A percentile compares a stretch with the other conserved stretches of the same genome.
phyloP scores from a whole-genome alignment of 2,888 invertebrate genomes.

The Meiosimyza decipiens region DNA sequence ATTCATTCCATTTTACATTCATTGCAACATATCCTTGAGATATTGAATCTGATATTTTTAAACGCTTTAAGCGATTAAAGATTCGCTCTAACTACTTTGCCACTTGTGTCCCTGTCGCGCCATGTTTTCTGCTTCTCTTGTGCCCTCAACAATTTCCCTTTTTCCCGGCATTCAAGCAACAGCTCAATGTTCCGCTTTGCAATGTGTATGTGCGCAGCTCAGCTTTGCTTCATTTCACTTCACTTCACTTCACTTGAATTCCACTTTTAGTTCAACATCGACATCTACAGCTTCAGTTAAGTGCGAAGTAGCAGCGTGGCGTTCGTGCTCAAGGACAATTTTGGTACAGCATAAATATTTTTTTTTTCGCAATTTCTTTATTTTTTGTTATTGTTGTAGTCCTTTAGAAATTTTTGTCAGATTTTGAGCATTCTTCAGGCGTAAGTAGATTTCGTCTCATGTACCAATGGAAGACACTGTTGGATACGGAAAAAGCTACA shows the following conservation, averaged over 20 bases:
- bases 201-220: no score
- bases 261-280: neutral
- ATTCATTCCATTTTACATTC: neutral
- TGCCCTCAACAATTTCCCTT: no score
- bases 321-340: constrained; percentile 34
- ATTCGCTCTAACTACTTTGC: constrained; percentile 11
- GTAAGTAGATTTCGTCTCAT: constrained; percentile 21
- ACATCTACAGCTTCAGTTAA: constrained; percentile 10
- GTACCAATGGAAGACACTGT: constrained; percentile 18
- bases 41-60: constrained; percentile 32
- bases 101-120: neutral
- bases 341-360: constrained; percentile 13
- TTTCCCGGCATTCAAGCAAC: no score
- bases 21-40: constrained; percentile 29
- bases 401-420: constrained; percentile 1
- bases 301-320: constrained; percentile 23
- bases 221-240: constrained; percentile 8
- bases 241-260: constrained; percentile 10
- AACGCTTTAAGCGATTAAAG: constrained; percentile 33
- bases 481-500: no score
- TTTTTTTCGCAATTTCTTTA: neutral
- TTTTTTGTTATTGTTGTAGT: constrained; percentile 3
- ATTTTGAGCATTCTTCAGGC: constrained; percentile 24
- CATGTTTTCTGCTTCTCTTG: neutral
- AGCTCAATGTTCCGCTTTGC: no score